These are phyloP conservation scores for Sminthurinus aureus DNA, from an alignment of 2,888 invertebrate species.

Conservation along the genomic window DNA sequence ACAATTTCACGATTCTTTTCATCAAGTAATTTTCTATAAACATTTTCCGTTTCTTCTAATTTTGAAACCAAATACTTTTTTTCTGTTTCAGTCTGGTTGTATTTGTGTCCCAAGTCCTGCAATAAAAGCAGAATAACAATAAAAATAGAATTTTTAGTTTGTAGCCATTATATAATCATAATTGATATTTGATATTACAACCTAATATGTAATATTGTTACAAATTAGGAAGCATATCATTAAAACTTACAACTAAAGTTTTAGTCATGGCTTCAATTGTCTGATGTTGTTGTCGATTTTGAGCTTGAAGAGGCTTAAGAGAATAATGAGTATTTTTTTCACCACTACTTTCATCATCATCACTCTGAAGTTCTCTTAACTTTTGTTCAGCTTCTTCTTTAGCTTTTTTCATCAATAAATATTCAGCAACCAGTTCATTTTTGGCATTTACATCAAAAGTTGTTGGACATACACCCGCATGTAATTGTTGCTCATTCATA, in stretches of 20 bases:
- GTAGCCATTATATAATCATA: neutral
- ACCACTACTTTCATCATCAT: too few species aligned
- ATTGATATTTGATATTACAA: neutral
- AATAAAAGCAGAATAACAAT: neutral
- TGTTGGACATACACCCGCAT: conserved; percentile 42
- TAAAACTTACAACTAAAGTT: conserved; percentile 37
- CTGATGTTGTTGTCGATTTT: conserved; percentile 8
- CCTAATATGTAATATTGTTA: neutral
- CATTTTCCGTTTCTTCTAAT: conserved; percentile 4
- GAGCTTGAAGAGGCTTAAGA: neutral
- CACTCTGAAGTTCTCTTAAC: neutral
- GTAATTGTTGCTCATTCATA: conserved; percentile 48
- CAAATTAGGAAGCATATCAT: neutral
- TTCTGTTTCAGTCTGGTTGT: conserved; percentile 12
- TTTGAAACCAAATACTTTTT: conserved; percentile 14
- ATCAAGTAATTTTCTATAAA: neutral
- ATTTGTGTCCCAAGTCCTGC: conserved; percentile 34
- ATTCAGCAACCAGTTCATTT: conserved; percentile 38
- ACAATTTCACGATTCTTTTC: conserved; percentile 38
- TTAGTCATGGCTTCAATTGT: conserved; percentile 33
- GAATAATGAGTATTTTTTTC: neutral
- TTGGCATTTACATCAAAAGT: conserved; percentile 35
- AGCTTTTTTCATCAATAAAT: conserved; percentile 17
- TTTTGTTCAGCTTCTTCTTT: conserved; percentile 23
- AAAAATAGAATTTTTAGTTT: neutral